Base-by-base conservation (phyloP, 1,140 invertebrate species). In the Octopus bimaculoides region DNA sequence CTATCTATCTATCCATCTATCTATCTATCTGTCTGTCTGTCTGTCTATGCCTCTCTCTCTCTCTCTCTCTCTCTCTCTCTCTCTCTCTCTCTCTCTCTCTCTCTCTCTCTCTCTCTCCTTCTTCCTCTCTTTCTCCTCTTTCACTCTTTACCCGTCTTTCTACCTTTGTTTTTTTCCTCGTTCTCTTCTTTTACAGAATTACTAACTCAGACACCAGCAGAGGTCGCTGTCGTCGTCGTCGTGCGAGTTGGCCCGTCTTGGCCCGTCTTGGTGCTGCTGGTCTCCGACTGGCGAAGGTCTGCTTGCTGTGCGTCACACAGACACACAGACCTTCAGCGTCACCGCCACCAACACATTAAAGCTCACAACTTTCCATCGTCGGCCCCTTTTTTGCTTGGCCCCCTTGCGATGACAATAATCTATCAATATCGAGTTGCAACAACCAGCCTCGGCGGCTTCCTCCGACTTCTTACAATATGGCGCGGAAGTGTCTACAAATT, bases 401-500 rank as follows among this genome's bases (percentile, higher is more conserved):
- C 26, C 12, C 3, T 12, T 10, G 41, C 52, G 74, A 95, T 95
- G 94, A 95, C 94, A 77, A 93, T 95, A 76, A 93, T 93, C 79
- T 95, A 95, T 86, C 94, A 94, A 84, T 93, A 93, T 82, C 93
- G 94, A 84, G 93, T 95, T 80, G 93, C 93, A 17, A 94, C 93
- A 73, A 93, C 94, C 61, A 93, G 93, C 61, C 92, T 93, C 76
- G 93, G 93, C 77, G 93, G 93, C 41, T 94, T 94, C 88, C 93
- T 93, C 54, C 91, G 93, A 76, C 90, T 95, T 7, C 89, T 95
- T 14, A 71, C 55, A 10, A 96, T 96, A 93, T 99, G 97, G 97
- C 92, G 94, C 88, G 97, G 97, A 83, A 98, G 96, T 87, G 95
- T 98, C n/a, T 98, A 98, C 92, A 99, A 99, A 92, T 91, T 98